phyloP scores from a whole-genome alignment of 2,113 vertebrate genomes.

The Myotis davidii region DNA sequence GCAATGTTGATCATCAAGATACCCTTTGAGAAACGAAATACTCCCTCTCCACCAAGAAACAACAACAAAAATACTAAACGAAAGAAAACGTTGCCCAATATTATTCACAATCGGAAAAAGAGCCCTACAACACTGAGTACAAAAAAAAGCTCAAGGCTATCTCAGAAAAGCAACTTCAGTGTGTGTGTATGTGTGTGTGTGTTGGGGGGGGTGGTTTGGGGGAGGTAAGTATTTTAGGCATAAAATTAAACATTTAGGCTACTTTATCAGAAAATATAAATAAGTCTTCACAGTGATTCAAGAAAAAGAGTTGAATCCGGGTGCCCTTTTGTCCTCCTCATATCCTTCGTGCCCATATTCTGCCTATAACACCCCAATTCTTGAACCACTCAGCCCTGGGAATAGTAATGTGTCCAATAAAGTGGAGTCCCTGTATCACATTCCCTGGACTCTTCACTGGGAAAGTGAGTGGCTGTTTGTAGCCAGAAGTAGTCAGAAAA shows the following conservation, averaged over 20 bases:
- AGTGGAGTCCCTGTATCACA: background rate
- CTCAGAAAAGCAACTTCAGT: background rate
- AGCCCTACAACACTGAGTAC: no score
- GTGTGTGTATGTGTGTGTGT: no score
- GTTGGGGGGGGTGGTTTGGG: rapidly evolving
- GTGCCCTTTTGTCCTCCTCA: background rate
- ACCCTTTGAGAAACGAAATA: background rate
- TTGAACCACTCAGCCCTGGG: background rate
- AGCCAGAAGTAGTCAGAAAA: background rate
- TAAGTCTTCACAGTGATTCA: background rate
- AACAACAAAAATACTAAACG: background rate
- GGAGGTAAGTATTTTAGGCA: background rate
- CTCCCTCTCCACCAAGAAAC: background rate
- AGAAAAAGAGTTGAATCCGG: background rate
- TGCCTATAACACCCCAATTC: no score
- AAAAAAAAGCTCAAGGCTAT: background rate
- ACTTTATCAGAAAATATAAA: background rate
- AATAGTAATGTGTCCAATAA: background rate
- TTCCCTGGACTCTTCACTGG: background rate
- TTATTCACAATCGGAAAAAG: background rate
- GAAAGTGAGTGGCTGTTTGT: background rate
- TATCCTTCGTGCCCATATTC: background rate
- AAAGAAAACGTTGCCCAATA: background rate
- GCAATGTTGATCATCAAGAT: background rate
- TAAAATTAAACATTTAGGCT: background rate